These are phyloP conservation scores for Pterocles gutturalis DNA, from an alignment of 2,113 vertebrate species.

Conservation along the genomic window DNA sequence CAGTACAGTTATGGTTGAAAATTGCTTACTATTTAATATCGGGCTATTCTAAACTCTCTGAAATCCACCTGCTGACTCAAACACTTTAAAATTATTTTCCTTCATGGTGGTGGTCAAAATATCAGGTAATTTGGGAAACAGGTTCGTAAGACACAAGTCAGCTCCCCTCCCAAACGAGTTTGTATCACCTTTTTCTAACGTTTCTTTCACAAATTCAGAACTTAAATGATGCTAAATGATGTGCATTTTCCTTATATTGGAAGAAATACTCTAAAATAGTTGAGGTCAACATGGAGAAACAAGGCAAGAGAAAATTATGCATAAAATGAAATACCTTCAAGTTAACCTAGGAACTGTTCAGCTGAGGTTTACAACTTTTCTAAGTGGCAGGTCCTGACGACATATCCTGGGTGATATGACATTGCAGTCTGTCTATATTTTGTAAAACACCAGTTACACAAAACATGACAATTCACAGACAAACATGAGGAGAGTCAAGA, in stretches of 20 bases:
- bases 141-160: neutral
- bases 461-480: neutral
- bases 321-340: neutral
- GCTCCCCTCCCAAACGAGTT: neutral
- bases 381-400: neutral
- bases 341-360: neutral
- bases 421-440: neutral
- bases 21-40: slow-evolving; percentile 15
- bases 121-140: neutral
- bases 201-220: neutral
- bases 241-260: neutral
- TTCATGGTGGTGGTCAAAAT: neutral
- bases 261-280: neutral
- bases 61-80: slow-evolving; percentile 25
- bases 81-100: neutral
- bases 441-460: neutral
- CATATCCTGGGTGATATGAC: neutral
- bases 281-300: neutral
- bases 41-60: neutral
- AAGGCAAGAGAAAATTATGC: neutral
- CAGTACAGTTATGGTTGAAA: neutral
- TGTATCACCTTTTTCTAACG: neutral
- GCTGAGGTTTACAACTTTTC: neutral
- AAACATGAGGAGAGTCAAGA: neutral
- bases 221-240: neutral